Evolutionary conservation across 2,888 invertebrate species (phyloP).

Genomic region (Tuta absoluta): DNA sequence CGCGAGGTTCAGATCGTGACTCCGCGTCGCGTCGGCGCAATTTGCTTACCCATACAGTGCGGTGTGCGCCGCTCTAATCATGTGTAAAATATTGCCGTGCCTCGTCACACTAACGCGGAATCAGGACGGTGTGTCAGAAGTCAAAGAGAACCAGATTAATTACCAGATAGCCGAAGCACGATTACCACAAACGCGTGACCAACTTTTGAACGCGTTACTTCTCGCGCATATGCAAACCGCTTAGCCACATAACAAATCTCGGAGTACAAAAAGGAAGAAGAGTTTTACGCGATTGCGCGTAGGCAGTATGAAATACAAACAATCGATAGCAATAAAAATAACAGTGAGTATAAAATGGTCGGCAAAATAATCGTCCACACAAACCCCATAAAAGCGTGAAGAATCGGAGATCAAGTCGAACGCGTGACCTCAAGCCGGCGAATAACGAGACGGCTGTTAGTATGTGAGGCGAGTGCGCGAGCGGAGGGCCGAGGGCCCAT

Average conservation of each 20-base stretch:
- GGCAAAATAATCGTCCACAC: constrained; percentile 52
- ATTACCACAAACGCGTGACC: constrained; percentile 53
- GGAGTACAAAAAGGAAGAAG: not conserved
- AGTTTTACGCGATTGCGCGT: constrained; percentile 32
- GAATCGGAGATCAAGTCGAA: constrained; percentile 68
- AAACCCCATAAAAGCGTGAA: constrained; percentile 62
- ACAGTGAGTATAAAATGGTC: constrained; percentile 42
- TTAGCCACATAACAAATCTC: constrained; percentile 14
- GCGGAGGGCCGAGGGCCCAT: constrained; percentile 54
- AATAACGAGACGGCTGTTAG: constrained; percentile 62
- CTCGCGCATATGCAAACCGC: constrained; percentile 7
- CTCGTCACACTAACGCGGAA: constrained; percentile 70
- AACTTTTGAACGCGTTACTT: constrained; percentile 37
- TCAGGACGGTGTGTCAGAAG: constrained; percentile 70
- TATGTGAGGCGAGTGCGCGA: constrained; percentile 48
- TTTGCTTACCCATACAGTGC: constrained; percentile 80
- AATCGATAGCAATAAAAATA: constrained; percentile 44
- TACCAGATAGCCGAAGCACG: constrained; percentile 63
- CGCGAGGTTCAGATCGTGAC: constrained; percentile 80
- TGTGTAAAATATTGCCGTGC: constrained; percentile 78
- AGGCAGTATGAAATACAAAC: constrained; percentile 42
- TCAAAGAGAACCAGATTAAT: constrained; percentile 67
- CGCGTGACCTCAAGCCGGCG: constrained; percentile 62
- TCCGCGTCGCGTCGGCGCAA: constrained; percentile 76
- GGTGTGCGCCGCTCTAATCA: constrained; percentile 73